Conservation (phyloP, 53 echinoderm and acorn worm genomes). For the Actinopyga echinites region DNA sequence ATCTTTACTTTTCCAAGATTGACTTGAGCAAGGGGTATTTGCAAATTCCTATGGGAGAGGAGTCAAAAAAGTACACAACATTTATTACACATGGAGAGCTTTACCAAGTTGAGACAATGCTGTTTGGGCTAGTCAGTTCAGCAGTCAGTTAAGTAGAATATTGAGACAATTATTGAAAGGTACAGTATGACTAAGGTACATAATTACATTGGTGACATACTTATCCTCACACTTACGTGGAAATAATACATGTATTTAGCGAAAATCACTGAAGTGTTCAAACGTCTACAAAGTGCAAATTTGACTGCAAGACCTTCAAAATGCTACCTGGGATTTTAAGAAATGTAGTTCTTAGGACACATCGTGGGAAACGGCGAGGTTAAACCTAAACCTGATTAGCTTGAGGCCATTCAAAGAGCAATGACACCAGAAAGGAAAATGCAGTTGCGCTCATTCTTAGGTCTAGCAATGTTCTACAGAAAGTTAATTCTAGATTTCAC, state of each 20-base stretch:
- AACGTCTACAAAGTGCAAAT: too few relatives aligned
- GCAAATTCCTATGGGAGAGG: too few relatives aligned
- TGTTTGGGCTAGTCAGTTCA: constrained; percentile 65
- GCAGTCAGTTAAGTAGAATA: constrained; percentile 48
- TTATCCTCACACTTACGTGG: constrained; percentile 56
- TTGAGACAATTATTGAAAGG: too few relatives aligned
- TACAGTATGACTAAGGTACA: too few relatives aligned
- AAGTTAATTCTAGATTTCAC: constrained; percentile 63
- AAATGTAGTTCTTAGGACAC: constrained; percentile 64
- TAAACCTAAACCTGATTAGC: constrained; percentile 48
- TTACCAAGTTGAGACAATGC: constrained; percentile 62
- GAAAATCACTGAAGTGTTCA: constrained; percentile 31
- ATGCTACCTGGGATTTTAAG: constrained; percentile 36
- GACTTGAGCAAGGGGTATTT: constrained; percentile 58
- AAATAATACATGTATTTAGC: constrained; percentile 58
- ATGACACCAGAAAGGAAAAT: constrained; percentile 53
- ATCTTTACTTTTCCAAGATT: constrained; percentile 33
- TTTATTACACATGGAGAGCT: constrained; percentile 54
- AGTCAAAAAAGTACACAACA: constrained; percentile 53
- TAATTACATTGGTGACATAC: constrained; percentile 59
- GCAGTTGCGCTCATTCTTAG: constrained; percentile 56
- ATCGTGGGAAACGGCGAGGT: constrained; percentile 35
- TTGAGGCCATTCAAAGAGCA: constrained; percentile 32
- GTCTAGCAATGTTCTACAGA: constrained; percentile 59
- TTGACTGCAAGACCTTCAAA: too few relatives aligned